A percentile compares a stretch with the other conserved stretches of the same genome.
phyloP scores from a whole-genome alignment of 64 coral and sea anemone genomes.

The Stichodactyla helianthus region DNA sequence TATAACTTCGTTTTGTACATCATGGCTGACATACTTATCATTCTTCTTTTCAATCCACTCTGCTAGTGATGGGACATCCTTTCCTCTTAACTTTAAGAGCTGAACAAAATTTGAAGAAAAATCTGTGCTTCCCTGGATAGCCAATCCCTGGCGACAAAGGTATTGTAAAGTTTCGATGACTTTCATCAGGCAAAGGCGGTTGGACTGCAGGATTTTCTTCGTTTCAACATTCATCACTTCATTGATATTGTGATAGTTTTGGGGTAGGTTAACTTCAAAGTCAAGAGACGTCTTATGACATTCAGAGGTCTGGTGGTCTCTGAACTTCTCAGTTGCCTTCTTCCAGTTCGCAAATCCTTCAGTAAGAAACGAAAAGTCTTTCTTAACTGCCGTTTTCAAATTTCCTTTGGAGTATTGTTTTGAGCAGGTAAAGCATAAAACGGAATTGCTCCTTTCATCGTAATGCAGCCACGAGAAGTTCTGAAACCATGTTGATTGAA shows the following conservation, averaged over 20 bases:
- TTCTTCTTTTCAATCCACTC: slow-evolving; percentile 21
- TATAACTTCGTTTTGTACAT: slow-evolving; percentile 36
- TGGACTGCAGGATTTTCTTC: slow-evolving; percentile 7
- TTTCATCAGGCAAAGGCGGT: slow-evolving; percentile 26
- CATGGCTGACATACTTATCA: slow-evolving; percentile 27
- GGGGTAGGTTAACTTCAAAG: slow-evolving; percentile 22
- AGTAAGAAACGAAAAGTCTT: slow-evolving; percentile 10
- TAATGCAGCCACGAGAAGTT: slow-evolving; percentile 26
- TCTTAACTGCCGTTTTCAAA: not conserved
- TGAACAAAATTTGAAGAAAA: slow-evolving; percentile 43
- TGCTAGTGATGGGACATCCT: slow-evolving; percentile 1
- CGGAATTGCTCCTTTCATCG: not conserved
- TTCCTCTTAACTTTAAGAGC: slow-evolving; percentile 19
- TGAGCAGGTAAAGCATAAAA: slow-evolving; percentile 27
- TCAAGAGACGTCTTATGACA: slow-evolving; percentile 33
- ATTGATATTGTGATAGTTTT: not conserved
- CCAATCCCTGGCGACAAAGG: slow-evolving; percentile 31
- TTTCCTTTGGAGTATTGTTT: slow-evolving; percentile 28
- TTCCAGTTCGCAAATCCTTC: slow-evolving; percentile 27
- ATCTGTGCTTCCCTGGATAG: slow-evolving; percentile 34
- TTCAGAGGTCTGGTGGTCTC: slow-evolving; percentile 25
- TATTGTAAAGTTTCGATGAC: slow-evolving; percentile 52
- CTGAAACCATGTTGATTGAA: slow-evolving; percentile 34
- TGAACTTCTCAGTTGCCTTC: slow-evolving; percentile 13
- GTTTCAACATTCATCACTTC: slow-evolving; percentile 6